Base-by-base conservation (phyloP, 2,797 vertebrate genomes). In the Rachycentron canadum region DNA sequence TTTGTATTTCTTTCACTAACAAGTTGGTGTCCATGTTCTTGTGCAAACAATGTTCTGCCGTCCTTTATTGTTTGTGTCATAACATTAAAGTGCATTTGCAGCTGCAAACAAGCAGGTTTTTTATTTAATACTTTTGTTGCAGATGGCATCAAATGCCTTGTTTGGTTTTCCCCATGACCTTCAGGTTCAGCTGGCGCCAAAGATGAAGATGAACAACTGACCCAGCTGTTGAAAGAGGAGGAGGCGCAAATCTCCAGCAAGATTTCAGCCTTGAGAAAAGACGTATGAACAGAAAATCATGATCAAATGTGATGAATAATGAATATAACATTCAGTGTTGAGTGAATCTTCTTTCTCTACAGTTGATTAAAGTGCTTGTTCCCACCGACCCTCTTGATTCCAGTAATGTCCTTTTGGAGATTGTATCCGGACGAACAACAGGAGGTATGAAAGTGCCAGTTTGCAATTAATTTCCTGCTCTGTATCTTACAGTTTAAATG, bases 341-440 rank as follows among this genome's bases (percentile, higher is more conserved):
- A 40, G 0, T 5, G 2, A 4, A 60, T 5, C 23, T 4, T 47
- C 7, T 80, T 63, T 55, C 25, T 70, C 75, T 83, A 65, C 82
- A 99, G 98, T 79, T 99, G 87, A 93, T 97, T 67, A 94, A 92
- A 91, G 89, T 87, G 69, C 89, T 99, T 17, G 85, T 97, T 36
- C 97, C 97, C 55, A 76, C 84, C 49, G 96, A 97, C 83, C 96
- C 95, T 73, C 94, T 95, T 0, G 97, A 98, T 72, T 49, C 88
- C 67, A 96, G 91, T 85, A 84, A 94, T 53, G 93, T 97, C 13
- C 66, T 99, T 86, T 89, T 99, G 78, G 98, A 99, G 87, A 96
- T 99, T 19, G 95, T 95, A 25, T 94, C 97, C 65, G 98, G 98
- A 84, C 95, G 97, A 84, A 99, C 98, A 25, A 99, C 98, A 26